Evolutionary conservation across 2,888 invertebrate genomes (phyloP), one percentile per base, ranked within the genome.

Genomic region (Sarcophaga rosellei): DNA sequence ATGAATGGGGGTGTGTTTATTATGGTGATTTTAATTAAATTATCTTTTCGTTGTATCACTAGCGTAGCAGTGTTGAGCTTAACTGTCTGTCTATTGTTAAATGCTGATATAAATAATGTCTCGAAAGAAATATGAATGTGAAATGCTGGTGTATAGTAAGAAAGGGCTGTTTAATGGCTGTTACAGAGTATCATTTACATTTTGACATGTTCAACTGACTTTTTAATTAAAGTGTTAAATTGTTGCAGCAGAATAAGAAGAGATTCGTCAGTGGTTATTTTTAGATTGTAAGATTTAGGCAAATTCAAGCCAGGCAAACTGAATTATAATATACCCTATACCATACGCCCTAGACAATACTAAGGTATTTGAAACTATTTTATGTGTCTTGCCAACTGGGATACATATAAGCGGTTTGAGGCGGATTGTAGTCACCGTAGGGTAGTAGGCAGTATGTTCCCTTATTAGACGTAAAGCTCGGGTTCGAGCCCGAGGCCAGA

Each of bases 11-110:
- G 86, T 86, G 86, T 86, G 83, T 83, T 76, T 80, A 66, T 81
- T 83, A 80, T 44, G 63, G 63, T 73, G 68, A 61, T 75, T 86
- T 86, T 86, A 86, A 86, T 86, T 86, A 84, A 86, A 86, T 86
- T 86, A 81, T 86, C 74, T 81, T 68, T 44, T 1, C 47, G n/a
- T 70, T 74, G 47, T 70, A 74, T 69, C 68, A 21, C 21, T 59
- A 23, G 53, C 68, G 62, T 65, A 45, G 25, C 5, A 5, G 8
- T 6, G 35, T 10, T 35, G 8, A 35, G 8, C 35, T 35, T 1
- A 2, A 10, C 35, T 35, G n/a, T 59, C 59, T 81, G 63, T 59
- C 59, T 81, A 65, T 68, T 76, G 57, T 79, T 70, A 65, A 57
- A 69, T 63, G 20, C 57, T 17, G 17, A n/a, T 69, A 20, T 1